These are phyloP conservation scores for Aspidiotus rigidus DNA, from an alignment of 2,888 invertebrate species.

Conservation along the genomic window DNA sequence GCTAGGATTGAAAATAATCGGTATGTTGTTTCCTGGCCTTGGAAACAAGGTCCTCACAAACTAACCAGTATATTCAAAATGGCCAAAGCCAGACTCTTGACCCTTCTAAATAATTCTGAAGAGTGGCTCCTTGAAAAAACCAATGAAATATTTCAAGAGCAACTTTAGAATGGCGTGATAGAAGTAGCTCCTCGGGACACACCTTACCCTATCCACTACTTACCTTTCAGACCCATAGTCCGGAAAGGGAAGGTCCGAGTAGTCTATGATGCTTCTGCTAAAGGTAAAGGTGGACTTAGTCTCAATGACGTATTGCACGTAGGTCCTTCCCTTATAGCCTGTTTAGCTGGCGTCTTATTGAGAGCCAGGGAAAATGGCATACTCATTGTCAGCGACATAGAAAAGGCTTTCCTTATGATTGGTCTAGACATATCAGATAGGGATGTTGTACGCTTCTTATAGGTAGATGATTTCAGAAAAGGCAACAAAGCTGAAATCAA, in stretches of 20 bases:
- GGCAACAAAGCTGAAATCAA: background rate
- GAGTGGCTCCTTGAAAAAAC: background rate
- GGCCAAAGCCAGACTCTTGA: background rate
- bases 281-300: background rate
- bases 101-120: background rate
- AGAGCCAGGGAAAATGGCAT: background rate
- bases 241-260: background rate
- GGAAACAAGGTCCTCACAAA: constrained; percentile 23
- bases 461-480: background rate
- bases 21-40: background rate
- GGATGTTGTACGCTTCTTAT: background rate
- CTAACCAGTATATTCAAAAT: background rate
- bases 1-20: background rate
- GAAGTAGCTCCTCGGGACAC: background rate
- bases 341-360: background rate
- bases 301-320: background rate
- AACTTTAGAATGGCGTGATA: background rate
- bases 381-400: background rate
- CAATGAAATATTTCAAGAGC: background rate
- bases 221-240: background rate
- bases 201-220: constrained; percentile 1
- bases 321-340: background rate
- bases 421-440: background rate
- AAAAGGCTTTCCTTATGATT: background rate
- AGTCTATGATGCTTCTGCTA: constrained; percentile 5